These are phyloP conservation scores for Zelostemma sp. DNA, from an alignment of 1,140 invertebrate genomes.

Conservation along the genomic window DNA sequence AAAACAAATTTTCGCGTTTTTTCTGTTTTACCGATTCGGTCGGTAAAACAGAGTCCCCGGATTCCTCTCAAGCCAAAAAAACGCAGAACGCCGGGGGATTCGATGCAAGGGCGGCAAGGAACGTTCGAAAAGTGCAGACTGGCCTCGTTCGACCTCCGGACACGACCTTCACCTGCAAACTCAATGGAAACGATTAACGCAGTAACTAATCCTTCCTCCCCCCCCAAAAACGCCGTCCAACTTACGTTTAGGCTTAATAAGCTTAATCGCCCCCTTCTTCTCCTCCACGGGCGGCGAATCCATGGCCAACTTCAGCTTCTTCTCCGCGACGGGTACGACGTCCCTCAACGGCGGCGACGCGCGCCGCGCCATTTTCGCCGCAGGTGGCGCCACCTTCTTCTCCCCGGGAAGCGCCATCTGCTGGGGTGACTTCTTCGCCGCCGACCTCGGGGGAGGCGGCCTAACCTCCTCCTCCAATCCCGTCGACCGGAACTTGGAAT, in stretches of 20 bases:
- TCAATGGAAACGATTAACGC: too few relatives aligned
- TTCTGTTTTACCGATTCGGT: too few relatives aligned
- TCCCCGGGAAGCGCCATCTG: conserved; percentile 57
- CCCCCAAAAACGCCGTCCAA: conserved; percentile 57
- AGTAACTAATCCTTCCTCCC: too few relatives aligned
- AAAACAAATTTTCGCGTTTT: too few relatives aligned
- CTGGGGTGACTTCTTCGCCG: conserved; percentile 39
- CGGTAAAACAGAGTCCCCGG: too few relatives aligned
- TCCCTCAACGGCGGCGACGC: conserved; percentile 76
- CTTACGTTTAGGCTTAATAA: conserved; percentile 93
- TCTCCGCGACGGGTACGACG: conserved; percentile 73
- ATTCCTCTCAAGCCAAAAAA: too few relatives aligned
- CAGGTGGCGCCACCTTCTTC: conserved; percentile 73
- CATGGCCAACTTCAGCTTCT: conserved; percentile 77
- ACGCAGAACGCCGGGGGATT: too few relatives aligned
- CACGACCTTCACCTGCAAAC: too few relatives aligned
- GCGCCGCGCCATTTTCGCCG: conserved; percentile 69
- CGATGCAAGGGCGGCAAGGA: too few relatives aligned
- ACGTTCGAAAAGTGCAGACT: too few relatives aligned
- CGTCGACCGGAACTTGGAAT: conserved; percentile 88
- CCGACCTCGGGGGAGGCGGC: conserved; percentile 78
- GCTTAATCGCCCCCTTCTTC: conserved; percentile 83
- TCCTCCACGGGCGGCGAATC: conserved; percentile 62
- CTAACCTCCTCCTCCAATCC: conserved; percentile 86
- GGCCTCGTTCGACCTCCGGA: too few relatives aligned